Base-by-base conservation (phyloP, 2,888 invertebrate species). In the Girardia tigrina region DNA sequence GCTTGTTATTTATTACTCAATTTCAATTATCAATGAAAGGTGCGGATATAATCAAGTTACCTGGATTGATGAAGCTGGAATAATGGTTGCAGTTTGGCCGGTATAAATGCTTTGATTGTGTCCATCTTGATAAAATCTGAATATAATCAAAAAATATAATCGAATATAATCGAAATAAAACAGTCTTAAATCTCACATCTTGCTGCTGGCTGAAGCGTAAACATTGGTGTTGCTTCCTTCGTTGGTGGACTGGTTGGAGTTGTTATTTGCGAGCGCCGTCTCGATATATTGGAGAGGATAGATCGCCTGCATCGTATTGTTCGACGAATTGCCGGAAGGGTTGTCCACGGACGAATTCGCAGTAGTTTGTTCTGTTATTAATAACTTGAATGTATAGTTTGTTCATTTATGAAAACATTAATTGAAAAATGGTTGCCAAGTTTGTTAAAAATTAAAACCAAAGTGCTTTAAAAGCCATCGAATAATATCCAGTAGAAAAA, bases 231-330 rank as follows among this genome's bases (percentile, higher is more conserved):
- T 36, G 16, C 16, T 36, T 36, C 36, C 36, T 36, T 36, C 36
- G 16, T 36, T 36, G 36, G 12, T 27, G 6, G 23, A 8, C 28
- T 28, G 26, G 26, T 27, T 28, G n/a, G 12, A 12, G 20, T 23
- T 26, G 20, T 12, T 70, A 8, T 20, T 20, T 6, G 20, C 70
- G 12, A 23, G 8, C n/a, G 27, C 26, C 23, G 72, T 28, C 12
- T 76, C 76, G 26, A 76, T 75, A 76, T 76, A 76, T 16, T 76
- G 76, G n/a, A 76, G 28, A 6, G 76, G 76, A 76, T 76, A 76
- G 23, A 76, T 42, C 2, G 76, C 29, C 23, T 76, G 76, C 1
- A 75, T 36, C 6, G 75, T 75, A 8, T 73, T 36, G 36, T 36
- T 36, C 8, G 36, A 36, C 16, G 72, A 71, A 36, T 36, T 36